Evolutionary conservation across 2,113 vertebrate species (phyloP).

Genomic region (Microtus oregoni): DNA sequence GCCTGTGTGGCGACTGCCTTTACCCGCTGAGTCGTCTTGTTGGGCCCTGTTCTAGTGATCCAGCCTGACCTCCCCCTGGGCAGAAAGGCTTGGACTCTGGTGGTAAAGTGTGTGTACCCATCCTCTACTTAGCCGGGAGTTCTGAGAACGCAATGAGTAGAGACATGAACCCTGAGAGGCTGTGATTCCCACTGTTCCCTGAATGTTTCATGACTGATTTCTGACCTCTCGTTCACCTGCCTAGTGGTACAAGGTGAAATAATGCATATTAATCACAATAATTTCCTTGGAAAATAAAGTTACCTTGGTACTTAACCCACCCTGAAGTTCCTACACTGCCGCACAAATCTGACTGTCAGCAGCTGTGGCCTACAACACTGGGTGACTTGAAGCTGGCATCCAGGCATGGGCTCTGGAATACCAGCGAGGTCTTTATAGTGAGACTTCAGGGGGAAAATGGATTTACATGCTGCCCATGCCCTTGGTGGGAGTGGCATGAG

Average conservation of each 20-base stretch:
- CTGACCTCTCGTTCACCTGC: background rate
- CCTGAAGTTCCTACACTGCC: background rate
- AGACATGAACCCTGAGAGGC: background rate
- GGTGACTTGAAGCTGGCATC: background rate
- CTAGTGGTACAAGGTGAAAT: background rate
- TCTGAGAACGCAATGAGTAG: rapidly evolving
- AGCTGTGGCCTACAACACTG: background rate
- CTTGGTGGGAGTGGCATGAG: background rate
- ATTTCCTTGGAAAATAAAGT: background rate
- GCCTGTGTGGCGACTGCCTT: background rate
- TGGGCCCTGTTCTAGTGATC: background rate
- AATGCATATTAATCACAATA: background rate
- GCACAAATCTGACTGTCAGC: background rate
- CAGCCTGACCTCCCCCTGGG: background rate
- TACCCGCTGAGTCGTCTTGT: background rate
- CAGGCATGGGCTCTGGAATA: background rate
- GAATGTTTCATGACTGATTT: background rate
- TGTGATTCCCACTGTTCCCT: background rate
- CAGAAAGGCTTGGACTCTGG: background rate
- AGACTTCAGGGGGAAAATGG: background rate
- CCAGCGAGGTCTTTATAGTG: background rate
- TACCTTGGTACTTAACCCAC: background rate
- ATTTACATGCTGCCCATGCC: background rate
- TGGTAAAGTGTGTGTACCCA: background rate
- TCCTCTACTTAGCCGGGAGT: background rate